These are phyloP conservation scores for Peucedramus taeniatus DNA, from an alignment of 2,113 vertebrate genomes.

Conservation along the genomic window DNA sequence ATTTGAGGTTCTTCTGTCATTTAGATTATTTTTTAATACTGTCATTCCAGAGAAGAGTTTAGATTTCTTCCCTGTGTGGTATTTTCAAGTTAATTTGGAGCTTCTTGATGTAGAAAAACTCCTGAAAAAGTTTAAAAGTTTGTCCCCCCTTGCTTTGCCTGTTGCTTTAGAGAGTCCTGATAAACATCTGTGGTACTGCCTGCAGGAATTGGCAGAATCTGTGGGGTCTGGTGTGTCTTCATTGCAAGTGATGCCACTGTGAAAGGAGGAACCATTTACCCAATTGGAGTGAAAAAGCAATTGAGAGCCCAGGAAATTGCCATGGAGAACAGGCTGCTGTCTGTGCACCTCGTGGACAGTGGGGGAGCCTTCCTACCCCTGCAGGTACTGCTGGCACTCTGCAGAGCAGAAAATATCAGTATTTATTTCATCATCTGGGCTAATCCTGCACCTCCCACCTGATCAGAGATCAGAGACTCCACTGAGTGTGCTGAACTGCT, in stretches of 20 bases:
- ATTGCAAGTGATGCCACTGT: conserved; percentile 82
- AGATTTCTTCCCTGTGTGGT: not conserved
- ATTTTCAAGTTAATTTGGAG: not conserved
- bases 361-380: conserved; percentile 84
- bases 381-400: conserved; percentile 66
- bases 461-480: not conserved
- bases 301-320: conserved; percentile 82
- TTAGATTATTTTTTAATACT: not conserved
- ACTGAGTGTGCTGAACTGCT: not conserved
- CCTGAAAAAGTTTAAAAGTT: not conserved
- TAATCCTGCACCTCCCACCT: not conserved
- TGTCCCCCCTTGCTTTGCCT: fast-evolving
- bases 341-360: conserved; percentile 82
- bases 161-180: not conserved
- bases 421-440: not conserved
- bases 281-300: conserved; percentile 85
- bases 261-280: conserved; percentile 83
- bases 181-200: not conserved
- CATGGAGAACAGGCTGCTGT: conserved; percentile 80
- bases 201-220: conserved; percentile 81
- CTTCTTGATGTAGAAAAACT: not conserved
- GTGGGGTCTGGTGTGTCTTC: conserved; percentile 83
- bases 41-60: not conserved
- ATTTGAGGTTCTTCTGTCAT: not conserved
- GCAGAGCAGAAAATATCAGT: fast-evolving